Evolutionary conservation across 2,888 invertebrate species (phyloP).

Genomic region (Ormyrus nitidulus): DNA sequence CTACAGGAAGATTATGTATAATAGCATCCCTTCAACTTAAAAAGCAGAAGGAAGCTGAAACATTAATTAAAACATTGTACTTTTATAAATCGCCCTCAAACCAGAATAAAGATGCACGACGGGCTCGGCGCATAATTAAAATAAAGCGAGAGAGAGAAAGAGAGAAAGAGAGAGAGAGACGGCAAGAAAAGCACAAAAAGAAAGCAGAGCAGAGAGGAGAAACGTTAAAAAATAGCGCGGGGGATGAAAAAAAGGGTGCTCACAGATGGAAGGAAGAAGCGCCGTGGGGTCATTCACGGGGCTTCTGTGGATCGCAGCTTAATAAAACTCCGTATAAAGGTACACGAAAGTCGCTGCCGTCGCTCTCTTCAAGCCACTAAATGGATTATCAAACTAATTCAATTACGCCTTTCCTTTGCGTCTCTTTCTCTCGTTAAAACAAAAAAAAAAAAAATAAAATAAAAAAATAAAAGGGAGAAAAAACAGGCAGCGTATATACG

Average conservation of each 20-base stretch:
- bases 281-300: constrained; percentile 58
- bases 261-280: constrained; percentile 37
- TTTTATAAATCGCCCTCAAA: constrained; percentile 20
- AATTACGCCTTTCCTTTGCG: constrained; percentile 66
- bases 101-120: constrained; percentile 21
- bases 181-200: background rate
- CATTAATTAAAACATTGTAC: constrained; percentile 36
- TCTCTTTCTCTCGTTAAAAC: background rate
- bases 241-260: background rate
- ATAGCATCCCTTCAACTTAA: too few species aligned
- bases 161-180: constrained; percentile 1
- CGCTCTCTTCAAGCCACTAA: constrained; percentile 61
- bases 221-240: background rate
- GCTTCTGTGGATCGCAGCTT: constrained; percentile 70
- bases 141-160: background rate
- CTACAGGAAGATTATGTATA: too few species aligned
- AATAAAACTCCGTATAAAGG: constrained; percentile 63
- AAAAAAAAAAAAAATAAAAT: background rate
- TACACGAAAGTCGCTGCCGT: constrained; percentile 57
- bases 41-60: background rate
- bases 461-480: too few species aligned
- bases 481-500: too few species aligned
- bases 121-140: constrained; percentile 4
- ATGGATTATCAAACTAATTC: constrained; percentile 70
- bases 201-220: background rate